phyloP scores from a whole-genome alignment of 2,888 invertebrate species.

The Iphiclides podalirius region DNA sequence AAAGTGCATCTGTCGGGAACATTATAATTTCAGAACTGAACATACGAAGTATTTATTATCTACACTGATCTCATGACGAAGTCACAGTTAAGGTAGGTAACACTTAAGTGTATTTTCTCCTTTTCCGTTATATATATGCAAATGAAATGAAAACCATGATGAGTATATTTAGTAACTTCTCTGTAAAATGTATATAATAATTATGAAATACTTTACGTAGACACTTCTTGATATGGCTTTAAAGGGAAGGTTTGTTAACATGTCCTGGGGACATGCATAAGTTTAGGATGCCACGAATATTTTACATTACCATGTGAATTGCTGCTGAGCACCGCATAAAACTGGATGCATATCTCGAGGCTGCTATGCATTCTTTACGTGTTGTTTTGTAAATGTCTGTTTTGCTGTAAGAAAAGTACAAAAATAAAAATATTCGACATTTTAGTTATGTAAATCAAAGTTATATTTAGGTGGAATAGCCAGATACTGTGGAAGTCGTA shows the following conservation, averaged over 20 bases:
- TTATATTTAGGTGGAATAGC: no score
- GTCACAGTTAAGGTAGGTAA: conserved; percentile 16
- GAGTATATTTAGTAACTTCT: no score
- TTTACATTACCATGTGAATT: conserved; percentile 58
- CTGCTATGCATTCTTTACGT: conserved; percentile 33
- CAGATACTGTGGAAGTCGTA: conserved; percentile 12
- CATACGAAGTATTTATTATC: conserved; percentile 36
- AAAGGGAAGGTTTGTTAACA: conserved; percentile 13
- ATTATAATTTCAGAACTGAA: conserved; percentile 53
- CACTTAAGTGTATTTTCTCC: no score
- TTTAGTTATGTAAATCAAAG: no score
- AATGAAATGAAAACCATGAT: no score
- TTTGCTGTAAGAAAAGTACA: no score
- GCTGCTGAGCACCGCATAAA: conserved; percentile 38
- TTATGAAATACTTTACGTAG: no score
- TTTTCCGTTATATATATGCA: no score
- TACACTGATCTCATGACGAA: conserved; percentile 27
- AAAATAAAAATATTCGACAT: no score
- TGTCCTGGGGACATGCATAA: background rate
- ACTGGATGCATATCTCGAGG: conserved; percentile 49
- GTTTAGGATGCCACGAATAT: conserved; percentile 39
- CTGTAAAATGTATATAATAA: no score
- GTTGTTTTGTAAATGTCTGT: conserved; percentile 28
- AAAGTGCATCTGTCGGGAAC: conserved; percentile 63
- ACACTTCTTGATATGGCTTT: conserved; percentile 7